Evolutionary conservation across 2,797 vertebrate species (phyloP).

Genomic region (Ambastaia sidthimunki): DNA sequence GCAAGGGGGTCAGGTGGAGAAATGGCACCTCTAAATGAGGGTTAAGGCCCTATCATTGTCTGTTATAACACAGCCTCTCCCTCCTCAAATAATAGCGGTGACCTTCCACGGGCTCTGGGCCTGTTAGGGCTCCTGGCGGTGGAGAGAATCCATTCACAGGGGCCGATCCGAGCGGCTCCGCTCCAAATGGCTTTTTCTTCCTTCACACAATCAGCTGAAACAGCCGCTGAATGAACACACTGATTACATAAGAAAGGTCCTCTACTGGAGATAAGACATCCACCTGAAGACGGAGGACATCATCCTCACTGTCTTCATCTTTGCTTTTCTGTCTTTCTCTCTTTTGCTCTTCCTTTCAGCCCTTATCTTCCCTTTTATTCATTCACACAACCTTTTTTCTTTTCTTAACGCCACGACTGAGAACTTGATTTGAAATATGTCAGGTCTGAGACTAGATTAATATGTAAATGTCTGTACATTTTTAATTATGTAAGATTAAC

Average conservation of each 20-base stretch:
- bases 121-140: constrained; percentile 83
- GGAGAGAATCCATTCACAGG: constrained; percentile 52
- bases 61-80: constrained; percentile 81
- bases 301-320: constrained; percentile 45
- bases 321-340: constrained; percentile 58
- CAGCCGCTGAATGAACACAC: constrained; percentile 80
- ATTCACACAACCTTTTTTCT: constrained; percentile 54
- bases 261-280: constrained; percentile 73
- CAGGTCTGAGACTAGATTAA: constrained; percentile 73
- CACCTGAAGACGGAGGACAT: constrained; percentile 79
- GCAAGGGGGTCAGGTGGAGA: constrained; percentile 84
- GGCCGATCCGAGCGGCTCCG: constrained; percentile 64
- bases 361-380: constrained; percentile 50
- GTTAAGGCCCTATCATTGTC: constrained; percentile 87
- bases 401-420: constrained; percentile 52
- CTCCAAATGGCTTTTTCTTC: constrained; percentile 87
- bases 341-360: constrained; percentile 47
- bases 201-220: constrained; percentile 85
- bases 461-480: constrained; percentile 80
- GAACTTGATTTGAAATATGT: constrained; percentile 77
- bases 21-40: constrained; percentile 83
- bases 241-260: constrained; percentile 87
- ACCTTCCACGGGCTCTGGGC: constrained; percentile 83
- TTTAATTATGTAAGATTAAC: constrained; percentile 78
- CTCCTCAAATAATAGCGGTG: constrained; percentile 86